phyloP scores from a whole-genome alignment of 2,113 vertebrate species.

The Oplegnathus fasciatus region DNA sequence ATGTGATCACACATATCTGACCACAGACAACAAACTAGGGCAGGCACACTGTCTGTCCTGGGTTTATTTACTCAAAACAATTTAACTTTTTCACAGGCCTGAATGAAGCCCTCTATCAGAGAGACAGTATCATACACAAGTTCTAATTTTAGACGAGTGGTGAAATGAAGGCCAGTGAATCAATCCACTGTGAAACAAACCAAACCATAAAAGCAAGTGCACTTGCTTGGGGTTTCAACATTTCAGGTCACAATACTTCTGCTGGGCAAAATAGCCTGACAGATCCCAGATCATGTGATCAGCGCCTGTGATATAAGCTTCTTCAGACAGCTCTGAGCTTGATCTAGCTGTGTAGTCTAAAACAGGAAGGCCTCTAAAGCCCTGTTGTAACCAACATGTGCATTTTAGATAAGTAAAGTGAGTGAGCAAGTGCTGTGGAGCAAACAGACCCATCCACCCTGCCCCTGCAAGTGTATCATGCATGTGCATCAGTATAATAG shows the following conservation, averaged over 20 bases:
- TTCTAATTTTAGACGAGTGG: constrained; percentile 35
- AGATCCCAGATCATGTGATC: constrained; percentile 61
- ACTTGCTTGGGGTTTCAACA: constrained; percentile 53
- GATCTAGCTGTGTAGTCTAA: constrained; percentile 34
- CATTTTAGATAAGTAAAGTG: constrained; percentile 33
- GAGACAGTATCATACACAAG: constrained; percentile 9
- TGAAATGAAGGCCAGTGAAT: constrained; percentile 34
- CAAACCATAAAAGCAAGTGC: constrained; percentile 36
- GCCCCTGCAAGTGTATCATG: constrained; percentile 17
- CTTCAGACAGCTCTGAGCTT: constrained; percentile 32
- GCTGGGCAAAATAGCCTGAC: constrained; percentile 48
- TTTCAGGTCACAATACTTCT: constrained; percentile 32
- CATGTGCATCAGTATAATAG: constrained; percentile 61
- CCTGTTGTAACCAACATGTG: constrained; percentile 47
- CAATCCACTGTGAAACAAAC: constrained; percentile 39
- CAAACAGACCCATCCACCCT: constrained; percentile 38
- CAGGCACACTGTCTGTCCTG: constrained; percentile 25
- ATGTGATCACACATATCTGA: constrained; percentile 66
- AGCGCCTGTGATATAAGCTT: constrained; percentile 33
- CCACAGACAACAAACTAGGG: constrained; percentile 45
- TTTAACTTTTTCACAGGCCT: background rate
- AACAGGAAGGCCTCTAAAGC: constrained; percentile 56
- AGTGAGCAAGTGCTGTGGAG: constrained; percentile 13
- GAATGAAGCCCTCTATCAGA: constrained; percentile 38
- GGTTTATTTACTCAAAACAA: constrained; percentile 51